Conservation (phyloP, 2,888 invertebrate species). For the Crocallis elinguaria region DNA sequence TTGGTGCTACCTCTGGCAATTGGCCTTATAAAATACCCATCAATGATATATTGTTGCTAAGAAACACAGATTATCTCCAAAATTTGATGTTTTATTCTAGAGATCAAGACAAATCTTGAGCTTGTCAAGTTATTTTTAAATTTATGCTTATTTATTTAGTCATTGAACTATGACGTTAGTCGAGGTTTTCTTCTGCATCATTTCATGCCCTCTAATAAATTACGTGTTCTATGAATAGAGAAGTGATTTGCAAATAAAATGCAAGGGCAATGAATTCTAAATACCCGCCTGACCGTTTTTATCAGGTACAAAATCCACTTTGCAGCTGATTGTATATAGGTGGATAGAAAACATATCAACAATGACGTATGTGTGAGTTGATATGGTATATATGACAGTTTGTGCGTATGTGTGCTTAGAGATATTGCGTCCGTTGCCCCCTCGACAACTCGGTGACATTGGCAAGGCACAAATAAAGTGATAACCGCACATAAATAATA, state of each 20-base stretch:
- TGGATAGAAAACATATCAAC: slow-evolving; percentile 54
- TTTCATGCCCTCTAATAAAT: slow-evolving; percentile 29
- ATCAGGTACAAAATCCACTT: slow-evolving; percentile 64
- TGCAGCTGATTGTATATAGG: slow-evolving; percentile 45
- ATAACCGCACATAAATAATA: slow-evolving; percentile 74
- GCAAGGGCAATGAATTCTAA: slow-evolving; percentile 74
- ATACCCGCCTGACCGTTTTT: slow-evolving; percentile 56
- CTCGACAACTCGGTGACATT: slow-evolving; percentile 82
- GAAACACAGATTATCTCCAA: no score
- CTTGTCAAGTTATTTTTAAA: no score
- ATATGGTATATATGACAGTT: slow-evolving; percentile 48
- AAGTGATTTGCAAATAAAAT: slow-evolving; percentile 55
- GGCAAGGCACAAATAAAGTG: slow-evolving; percentile 78
- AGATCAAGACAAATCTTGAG: no score
- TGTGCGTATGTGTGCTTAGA: slow-evolving; percentile 60
- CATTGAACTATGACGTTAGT: slow-evolving; percentile 2
- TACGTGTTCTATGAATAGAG: slow-evolving; percentile 31
- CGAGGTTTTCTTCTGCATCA: slow-evolving; percentile 6
- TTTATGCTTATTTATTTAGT: no score
- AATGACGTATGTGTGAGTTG: slow-evolving; percentile 48
- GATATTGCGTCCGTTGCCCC: slow-evolving; percentile 82
- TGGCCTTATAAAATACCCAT: no score
- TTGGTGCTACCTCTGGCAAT: no score
- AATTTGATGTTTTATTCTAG: no score
- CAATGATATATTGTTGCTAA: no score